Evolutionary conservation across 2,797 vertebrate species (phyloP).

Genomic region (Etheostoma perlongum): DNA sequence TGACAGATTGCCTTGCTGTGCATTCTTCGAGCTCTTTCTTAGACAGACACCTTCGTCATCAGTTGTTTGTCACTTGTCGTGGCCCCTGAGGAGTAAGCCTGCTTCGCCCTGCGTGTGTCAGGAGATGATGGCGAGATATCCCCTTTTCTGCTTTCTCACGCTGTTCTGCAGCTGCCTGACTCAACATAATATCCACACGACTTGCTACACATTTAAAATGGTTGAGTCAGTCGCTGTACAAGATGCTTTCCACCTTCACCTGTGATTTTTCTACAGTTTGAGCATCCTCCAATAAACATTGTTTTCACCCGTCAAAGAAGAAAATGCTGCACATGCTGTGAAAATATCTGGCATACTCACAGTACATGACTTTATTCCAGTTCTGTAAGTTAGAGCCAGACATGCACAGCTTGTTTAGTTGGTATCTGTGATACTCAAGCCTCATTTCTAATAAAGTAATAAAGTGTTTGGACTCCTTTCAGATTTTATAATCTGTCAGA

Average conservation of each 20-base stretch:
- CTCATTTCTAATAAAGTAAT: slow-evolving; percentile 24
- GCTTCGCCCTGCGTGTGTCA: slow-evolving; percentile 55
- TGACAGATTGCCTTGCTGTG: slow-evolving; percentile 16
- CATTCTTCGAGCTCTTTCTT: slow-evolving; percentile 14
- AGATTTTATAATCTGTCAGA: slow-evolving; percentile 17
- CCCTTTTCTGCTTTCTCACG: slow-evolving; percentile 42
- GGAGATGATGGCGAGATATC: slow-evolving; percentile 56
- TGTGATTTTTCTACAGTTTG: slow-evolving; percentile 22
- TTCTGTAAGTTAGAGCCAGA: not conserved
- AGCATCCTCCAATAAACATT: slow-evolving; percentile 11
- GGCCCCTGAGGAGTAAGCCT: slow-evolving; percentile 51
- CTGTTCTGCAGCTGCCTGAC: slow-evolving; percentile 68
- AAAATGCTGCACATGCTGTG: slow-evolving; percentile 2
- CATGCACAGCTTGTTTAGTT: not conserved
- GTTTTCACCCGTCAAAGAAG: not conserved
- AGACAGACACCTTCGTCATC: slow-evolving; percentile 46
- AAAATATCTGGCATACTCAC: not conserved
- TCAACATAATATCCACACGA: slow-evolving; percentile 68
- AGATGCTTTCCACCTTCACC: slow-evolving; percentile 32
- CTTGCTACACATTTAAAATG: slow-evolving; percentile 59
- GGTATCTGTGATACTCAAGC: not conserved
- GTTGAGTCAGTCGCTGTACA: slow-evolving; percentile 45
- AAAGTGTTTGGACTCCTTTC: slow-evolving; percentile 23
- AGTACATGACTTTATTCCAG: not conserved
- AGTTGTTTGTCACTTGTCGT: slow-evolving; percentile 55